phyloP scores from a whole-genome alignment of 2,888 invertebrate genomes.

The Agrotis segetum region DNA sequence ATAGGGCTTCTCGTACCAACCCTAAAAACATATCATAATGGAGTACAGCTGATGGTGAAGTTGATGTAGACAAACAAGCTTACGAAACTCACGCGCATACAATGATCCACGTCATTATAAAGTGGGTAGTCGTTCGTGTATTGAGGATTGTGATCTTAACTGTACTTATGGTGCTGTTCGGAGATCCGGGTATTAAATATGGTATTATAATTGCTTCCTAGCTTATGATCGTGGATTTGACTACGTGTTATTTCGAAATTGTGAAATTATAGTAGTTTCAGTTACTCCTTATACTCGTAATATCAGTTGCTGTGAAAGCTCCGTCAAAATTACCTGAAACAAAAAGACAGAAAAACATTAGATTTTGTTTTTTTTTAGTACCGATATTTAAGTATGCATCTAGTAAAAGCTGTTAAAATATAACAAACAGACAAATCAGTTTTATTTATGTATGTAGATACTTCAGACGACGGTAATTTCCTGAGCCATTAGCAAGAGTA shows the following conservation, averaged over 20 bases:
- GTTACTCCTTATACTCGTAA: no score
- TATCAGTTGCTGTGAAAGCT: no score
- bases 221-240: no score
- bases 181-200: constrained; percentile 42
- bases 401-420: no score
- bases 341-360: no score
- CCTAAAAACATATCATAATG: constrained; percentile 41
- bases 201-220: constrained; percentile 16
- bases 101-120: constrained; percentile 56
- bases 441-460: no score
- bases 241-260: no score
- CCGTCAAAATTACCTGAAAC: no score
- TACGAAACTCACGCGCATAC: constrained; percentile 60
- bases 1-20: constrained; percentile 13
- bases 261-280: no score
- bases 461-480: constrained; percentile 4
- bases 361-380: no score
- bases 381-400: no score
- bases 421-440: no score
- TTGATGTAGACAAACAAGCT: constrained; percentile 60
- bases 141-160: constrained; percentile 43
- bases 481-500: constrained; percentile 1
- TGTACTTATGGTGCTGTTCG: constrained; percentile 18
- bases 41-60: constrained; percentile 40
- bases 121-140: constrained; percentile 55